A percentile compares a stretch with the other conserved stretches of the same genome.
phyloP scores from a whole-genome alignment of 2,113 vertebrate genomes.

The Octodon degus region DNA sequence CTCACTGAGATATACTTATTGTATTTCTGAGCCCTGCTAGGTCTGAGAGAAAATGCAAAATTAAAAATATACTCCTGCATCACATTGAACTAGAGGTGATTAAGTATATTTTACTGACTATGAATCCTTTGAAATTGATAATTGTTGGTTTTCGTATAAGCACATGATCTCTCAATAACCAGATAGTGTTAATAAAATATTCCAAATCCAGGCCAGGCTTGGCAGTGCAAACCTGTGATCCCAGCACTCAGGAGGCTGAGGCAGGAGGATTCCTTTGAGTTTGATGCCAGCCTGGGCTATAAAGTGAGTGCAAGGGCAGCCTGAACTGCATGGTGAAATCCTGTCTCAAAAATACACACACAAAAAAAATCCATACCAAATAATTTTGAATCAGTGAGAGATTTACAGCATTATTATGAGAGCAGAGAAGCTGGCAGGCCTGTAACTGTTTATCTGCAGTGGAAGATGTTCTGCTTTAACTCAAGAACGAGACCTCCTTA shows the following conservation, averaged over 20 bases:
- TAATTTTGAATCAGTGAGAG: slow-evolving; percentile 42
- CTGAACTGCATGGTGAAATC: not conserved
- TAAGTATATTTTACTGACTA: slow-evolving; percentile 25
- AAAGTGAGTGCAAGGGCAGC: not conserved
- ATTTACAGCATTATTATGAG: not conserved
- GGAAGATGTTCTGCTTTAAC: not conserved
- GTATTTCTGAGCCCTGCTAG: not conserved
- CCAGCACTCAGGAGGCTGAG: not conserved
- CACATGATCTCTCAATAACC: not conserved
- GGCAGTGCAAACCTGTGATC: not conserved
- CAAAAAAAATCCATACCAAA: not conserved
- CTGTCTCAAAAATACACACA: not conserved
- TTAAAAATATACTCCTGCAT: slow-evolving; percentile 1
- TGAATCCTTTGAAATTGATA: slow-evolving; percentile 52
- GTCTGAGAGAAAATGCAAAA: not conserved
- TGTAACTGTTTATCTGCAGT: not conserved
- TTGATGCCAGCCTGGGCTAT: not conserved
- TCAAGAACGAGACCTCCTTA: not conserved
- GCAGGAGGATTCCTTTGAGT: not conserved
- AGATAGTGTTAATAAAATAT: slow-evolving; percentile 6
- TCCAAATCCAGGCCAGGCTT: not conserved
- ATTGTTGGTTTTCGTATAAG: not conserved
- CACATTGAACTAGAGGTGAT: not conserved
- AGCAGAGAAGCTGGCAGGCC: not conserved
- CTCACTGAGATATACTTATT: not conserved